Percentiles rank a stretch among this genome's conserved stretches.
Evolutionary conservation across 2,797 vertebrate genomes (phyloP).

Genomic region (Sphenopsis melanotis): DNA sequence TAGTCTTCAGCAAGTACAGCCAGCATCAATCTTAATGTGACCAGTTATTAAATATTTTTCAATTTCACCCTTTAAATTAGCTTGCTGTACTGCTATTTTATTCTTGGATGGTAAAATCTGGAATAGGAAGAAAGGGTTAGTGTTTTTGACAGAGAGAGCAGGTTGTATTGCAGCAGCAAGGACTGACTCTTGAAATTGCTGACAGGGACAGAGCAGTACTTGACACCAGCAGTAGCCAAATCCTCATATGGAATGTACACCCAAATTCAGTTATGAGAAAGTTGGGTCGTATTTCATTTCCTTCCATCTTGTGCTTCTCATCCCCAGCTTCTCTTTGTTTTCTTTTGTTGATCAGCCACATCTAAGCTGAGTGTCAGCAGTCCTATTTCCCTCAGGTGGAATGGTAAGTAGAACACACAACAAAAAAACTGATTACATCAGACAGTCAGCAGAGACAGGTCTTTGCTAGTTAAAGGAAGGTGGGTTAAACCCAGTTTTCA

Average conservation of each 20-base stretch:
- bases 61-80: background rate
- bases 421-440: background rate
- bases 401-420: background rate
- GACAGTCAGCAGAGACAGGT: background rate
- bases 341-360: background rate
- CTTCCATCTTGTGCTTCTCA: background rate
- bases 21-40: background rate
- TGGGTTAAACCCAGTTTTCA: background rate
- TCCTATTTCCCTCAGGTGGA: background rate
- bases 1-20: background rate
- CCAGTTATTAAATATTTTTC: background rate
- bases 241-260: background rate
- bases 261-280: background rate
- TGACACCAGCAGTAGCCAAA: background rate
- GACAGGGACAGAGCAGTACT: background rate
- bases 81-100: background rate
- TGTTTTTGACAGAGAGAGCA: background rate
- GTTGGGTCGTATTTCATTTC: background rate
- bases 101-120: rapidly evolving
- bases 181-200: background rate
- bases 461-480: background rate
- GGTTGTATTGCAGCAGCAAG: background rate
- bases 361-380: background rate
- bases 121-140: background rate
- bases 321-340: background rate